Evolutionary conservation across 2,113 vertebrate genomes (phyloP), one percentile per base, ranked within the genome.

Genomic region (Nothobranchius furzeri): DNA sequence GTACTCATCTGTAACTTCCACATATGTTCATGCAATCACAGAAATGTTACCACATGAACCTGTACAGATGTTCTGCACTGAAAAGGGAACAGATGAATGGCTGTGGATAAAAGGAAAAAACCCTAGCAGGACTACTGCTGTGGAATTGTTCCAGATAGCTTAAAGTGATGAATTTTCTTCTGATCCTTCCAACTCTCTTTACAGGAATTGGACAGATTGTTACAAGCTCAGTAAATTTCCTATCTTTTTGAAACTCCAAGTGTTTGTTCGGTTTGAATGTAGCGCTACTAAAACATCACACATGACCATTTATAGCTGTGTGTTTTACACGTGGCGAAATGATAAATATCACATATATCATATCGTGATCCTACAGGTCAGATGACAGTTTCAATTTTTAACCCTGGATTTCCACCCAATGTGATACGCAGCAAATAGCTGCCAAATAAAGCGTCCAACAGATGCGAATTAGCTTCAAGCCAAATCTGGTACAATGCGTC

Each of bases 31-130:
- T 30, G 30, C 30, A 30, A 30, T 30, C 30, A 30, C 30, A 30
- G 30, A 30, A 30, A 30, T 30, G 4, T 30, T 4, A 30, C 20
- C 64, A 70, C 80, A 65, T 40, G 49, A 67, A 68, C 55, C 7
- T n/a, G 25, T 52, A 46, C 68, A 80, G 73, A 81, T 85, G 80
- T 78, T 71, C 60, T 35, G 35, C 46, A 60, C 45, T 68, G 52
- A 66, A 56, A 54, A 54, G 36, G 17, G 11, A 61, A 48, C 2
- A 52, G 35, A 65, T 8, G 12, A 57, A 24, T 35, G 61, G 69
- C 72, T 60, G 8, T 8, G 45, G 68, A 81, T 89, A 59, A 81
- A 84, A 72, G 70, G 58, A 66, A 66, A 9, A 40, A 48, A 37
- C 6, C 1, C 30, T 30, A 3, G 30, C 1, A 30, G 30, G 30